phyloP scores from a whole-genome alignment of 1,140 invertebrate species.

The Luehdorfia chinensis region DNA sequence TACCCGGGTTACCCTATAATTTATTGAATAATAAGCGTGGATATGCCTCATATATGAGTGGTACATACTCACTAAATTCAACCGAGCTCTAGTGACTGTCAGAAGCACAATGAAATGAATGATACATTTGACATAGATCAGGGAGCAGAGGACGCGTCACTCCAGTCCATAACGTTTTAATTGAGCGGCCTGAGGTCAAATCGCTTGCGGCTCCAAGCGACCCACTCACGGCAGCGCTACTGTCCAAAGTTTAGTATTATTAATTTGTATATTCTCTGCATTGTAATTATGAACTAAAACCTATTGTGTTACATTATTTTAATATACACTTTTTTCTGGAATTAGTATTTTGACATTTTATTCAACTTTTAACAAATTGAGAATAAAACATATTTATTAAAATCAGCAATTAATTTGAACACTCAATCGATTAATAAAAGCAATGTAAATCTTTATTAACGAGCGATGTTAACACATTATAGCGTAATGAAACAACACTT shows the following conservation, averaged over 20 bases:
- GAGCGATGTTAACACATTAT: slow-evolving; percentile 6
- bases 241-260: not conserved
- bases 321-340: not conserved
- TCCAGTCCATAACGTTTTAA: slow-evolving; percentile 48
- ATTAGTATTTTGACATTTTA: no score
- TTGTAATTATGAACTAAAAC: not conserved
- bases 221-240: slow-evolving; percentile 18
- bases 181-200: slow-evolving; percentile 71
- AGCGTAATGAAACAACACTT: not conserved
- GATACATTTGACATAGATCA: slow-evolving; percentile 17
- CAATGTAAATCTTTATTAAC: no score
- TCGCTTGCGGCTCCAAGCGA: slow-evolving; percentile 54
- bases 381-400: not conserved
- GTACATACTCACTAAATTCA: not conserved
- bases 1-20: no score
- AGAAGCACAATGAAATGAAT: slow-evolving; percentile 12
- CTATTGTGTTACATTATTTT: no score
- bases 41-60: no score
- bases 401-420: not conserved
- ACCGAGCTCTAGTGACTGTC: not conserved
- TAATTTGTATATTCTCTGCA: not conserved
- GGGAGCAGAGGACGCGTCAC: slow-evolving; percentile 13
- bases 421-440: no score
- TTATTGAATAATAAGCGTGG: no score
- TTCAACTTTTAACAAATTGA: no score